Conservation (phyloP, 2,888 invertebrate genomes). For the Scelioninae gen. 1 region DNA sequence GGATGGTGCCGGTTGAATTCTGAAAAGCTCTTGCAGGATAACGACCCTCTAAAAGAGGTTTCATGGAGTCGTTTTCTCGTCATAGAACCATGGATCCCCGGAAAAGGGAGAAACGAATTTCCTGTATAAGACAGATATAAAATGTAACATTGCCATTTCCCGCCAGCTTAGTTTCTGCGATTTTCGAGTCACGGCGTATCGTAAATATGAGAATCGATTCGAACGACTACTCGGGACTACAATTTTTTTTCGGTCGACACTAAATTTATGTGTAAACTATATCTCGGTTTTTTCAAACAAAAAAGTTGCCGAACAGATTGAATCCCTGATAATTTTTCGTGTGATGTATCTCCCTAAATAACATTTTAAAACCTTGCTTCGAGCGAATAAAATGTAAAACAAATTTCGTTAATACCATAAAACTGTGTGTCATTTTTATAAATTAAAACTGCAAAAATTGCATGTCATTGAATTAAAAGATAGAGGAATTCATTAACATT, state of each 20-base stretch:
- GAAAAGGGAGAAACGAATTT: conserved; percentile 77
- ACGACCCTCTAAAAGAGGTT: conserved; percentile 78
- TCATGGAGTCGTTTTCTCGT: conserved; percentile 74
- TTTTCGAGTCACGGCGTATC: conserved; percentile 57
- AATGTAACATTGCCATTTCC: conserved; percentile 63
- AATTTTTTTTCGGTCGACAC: conserved; percentile 34
- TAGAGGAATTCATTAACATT: no score
- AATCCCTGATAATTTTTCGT: no score
- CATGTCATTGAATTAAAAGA: no score
- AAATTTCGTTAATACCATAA: no score
- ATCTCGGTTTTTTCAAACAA: conserved; percentile 47
- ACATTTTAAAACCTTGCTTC: no score
- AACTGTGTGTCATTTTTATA: no score
- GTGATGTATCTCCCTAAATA: no score
- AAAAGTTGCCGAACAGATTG: no score
- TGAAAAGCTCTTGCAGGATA: conserved; percentile 78
- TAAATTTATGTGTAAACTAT: conserved; percentile 29
- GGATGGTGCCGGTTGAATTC: conserved; percentile 61
- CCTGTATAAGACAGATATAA: conserved; percentile 70
- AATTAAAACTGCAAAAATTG: no score
- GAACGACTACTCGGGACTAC: conserved; percentile 8
- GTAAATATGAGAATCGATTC: conserved; percentile 55
- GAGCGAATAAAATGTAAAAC: no score
- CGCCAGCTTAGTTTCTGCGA: conserved; percentile 59
- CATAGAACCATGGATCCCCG: conserved; percentile 72